Evolutionary conservation across 2,797 vertebrate genomes (phyloP), one percentile per base, ranked within the genome.

Genomic region (Danio aesculapii): DNA sequence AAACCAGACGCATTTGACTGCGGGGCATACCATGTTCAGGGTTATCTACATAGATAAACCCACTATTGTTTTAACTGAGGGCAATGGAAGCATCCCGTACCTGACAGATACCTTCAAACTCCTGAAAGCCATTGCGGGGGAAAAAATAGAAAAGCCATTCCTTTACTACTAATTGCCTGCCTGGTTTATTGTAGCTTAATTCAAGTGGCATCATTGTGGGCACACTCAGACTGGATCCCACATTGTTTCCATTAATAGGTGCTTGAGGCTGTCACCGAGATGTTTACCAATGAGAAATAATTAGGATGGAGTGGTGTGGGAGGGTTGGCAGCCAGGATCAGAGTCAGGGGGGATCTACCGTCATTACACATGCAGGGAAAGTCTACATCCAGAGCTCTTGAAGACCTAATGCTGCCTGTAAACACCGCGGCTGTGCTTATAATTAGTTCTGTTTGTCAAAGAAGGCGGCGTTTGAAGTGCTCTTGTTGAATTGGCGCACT

Each of bases 211-310:
- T 84, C 75, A 72, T 85, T 89, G 87, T 90, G 88, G 81, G 82
- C 80, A 85, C 69, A 70, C 77, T 81, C 75, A 84, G 85, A 81
- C 78, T 79, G 82, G 81, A 84, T 84, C 73, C 71, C 85, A 77
- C 88, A 84, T 86, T 87, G 89, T 92, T 91, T 89, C 85, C 86
- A 86, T 90, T 91, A 92, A 90, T 91, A 84, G 86, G 75, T 84
- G 89, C 91, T 91, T 76, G 85, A 86, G 90, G 91, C 92, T 85
- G 81, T 84, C 89, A 86, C 85, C 86, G 86, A 91, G 88, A 88
- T 90, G 90, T 91, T 87, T 84, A 88, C 85, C 49, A 82, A 81
- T 90, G 86, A 86, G 89, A 91, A 90, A 88, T 94, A 92, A 93
- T 93, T 93, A 92, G 78, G 69, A 41, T 80, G 58, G 21, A 57